Conservation (phyloP, 1,140 invertebrate genomes). For the Saccostrea glomerata region DNA sequence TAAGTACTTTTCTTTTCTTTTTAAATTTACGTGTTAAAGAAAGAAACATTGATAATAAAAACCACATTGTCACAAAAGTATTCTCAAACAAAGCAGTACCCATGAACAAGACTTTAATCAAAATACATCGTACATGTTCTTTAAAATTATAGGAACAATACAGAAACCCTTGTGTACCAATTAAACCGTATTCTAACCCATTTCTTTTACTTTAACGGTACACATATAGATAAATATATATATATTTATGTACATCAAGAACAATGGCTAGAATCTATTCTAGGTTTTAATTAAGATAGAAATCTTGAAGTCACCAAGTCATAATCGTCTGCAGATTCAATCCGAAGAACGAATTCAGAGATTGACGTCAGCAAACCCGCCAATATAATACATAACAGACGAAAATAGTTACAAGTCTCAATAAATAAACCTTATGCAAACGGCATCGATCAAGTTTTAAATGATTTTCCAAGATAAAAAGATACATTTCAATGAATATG, state of each 20-base stretch:
- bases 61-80: not conserved
- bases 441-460: not conserved
- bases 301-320: not conserved
- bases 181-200: not conserved
- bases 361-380: not conserved
- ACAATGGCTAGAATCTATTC: not conserved
- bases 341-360: not conserved
- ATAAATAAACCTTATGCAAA: conserved; percentile 20
- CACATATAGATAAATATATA: not conserved
- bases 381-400: not conserved
- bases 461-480: conserved; percentile 16
- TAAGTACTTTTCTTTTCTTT: too few relatives aligned
- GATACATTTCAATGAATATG: not conserved
- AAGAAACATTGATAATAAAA: too few relatives aligned
- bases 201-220: not conserved
- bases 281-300: conserved; percentile 26
- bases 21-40: too few relatives aligned
- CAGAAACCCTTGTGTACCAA: not conserved
- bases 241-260: not conserved
- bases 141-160: not conserved
- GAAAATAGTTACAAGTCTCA: conserved; percentile 11
- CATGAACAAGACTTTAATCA: not conserved
- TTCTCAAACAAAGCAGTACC: not conserved
- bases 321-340: conserved; percentile 9
- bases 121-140: not conserved